Evolutionary conservation across 2,113 vertebrate species (phyloP).

Genomic region (Catharus minimus): DNA sequence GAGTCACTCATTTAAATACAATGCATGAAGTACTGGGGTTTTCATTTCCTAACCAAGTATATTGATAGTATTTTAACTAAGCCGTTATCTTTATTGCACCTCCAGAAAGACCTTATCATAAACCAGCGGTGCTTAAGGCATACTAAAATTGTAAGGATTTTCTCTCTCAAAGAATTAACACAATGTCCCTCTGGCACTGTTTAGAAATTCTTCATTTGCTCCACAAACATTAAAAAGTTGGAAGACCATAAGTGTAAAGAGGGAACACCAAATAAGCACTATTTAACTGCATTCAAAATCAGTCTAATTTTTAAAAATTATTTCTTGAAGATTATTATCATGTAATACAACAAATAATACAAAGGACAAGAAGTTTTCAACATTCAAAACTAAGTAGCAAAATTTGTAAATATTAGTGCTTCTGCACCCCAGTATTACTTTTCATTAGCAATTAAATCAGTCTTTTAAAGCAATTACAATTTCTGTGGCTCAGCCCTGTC

Average conservation of each 20-base stretch:
- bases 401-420: not conserved
- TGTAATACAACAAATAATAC: conserved; percentile 8
- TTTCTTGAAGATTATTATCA: conserved; percentile 13
- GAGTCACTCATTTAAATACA: conserved; percentile 2
- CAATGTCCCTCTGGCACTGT: not conserved
- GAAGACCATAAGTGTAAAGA: not conserved
- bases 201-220: conserved; percentile 59
- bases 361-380: not conserved
- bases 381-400: conserved; percentile 10
- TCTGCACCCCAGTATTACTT: not conserved
- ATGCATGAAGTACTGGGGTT: not conserved
- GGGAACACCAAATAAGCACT: conserved; percentile 33
- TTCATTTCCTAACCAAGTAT: conserved; percentile 25
- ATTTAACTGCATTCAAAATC: conserved; percentile 45
- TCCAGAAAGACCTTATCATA: conserved; percentile 42
- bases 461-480: not conserved
- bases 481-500: not conserved
- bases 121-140: not conserved
- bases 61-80: conserved; percentile 50
- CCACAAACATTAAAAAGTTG: conserved; percentile 43
- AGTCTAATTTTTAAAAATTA: not conserved
- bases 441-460: not conserved
- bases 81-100: conserved; percentile 28
- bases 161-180: conserved; percentile 49
- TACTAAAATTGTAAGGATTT: conserved; percentile 38